Conservation (phyloP, 2,888 invertebrate species). For the Aleiodes leptofemur region DNA sequence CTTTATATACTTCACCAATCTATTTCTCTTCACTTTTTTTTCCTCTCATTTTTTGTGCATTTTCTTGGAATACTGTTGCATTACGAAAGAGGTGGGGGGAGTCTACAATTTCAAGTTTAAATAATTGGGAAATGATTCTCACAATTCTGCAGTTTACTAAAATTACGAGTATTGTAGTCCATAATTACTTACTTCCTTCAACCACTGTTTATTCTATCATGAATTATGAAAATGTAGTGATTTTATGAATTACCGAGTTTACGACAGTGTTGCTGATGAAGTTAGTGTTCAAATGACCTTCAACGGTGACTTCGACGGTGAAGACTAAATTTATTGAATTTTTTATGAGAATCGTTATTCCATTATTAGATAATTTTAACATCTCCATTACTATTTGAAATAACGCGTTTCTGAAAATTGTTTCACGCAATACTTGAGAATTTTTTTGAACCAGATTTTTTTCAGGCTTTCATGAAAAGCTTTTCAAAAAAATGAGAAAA, state of each 20-base stretch:
- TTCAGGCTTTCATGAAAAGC: no score
- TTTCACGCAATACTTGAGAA: no score
- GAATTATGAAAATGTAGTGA: constrained; percentile 18
- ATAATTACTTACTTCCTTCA: constrained; percentile 40
- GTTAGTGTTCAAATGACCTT: constrained; percentile 10
- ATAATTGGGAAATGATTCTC: constrained; percentile 35
- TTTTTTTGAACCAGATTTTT: no score
- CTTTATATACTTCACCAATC: constrained; percentile 18
- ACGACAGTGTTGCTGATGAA: constrained; percentile 20
- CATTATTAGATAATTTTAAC: no score
- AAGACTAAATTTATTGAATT: background rate
- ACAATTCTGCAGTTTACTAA: constrained; percentile 1
- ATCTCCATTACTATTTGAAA: no score
- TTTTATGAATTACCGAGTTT: background rate
- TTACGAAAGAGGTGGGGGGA: background rate
- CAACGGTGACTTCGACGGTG: background rate
- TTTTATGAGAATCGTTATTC: no score
- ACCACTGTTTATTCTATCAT: constrained; percentile 36
- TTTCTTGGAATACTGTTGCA: no score
- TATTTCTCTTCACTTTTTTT: background rate
- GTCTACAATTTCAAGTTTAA: constrained; percentile 20
- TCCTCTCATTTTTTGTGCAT: background rate
- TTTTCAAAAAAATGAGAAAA: no score
- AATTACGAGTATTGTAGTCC: constrained; percentile 25
- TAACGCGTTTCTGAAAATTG: no score